These are phyloP conservation scores for Oreonectes daqikongensis DNA, from an alignment of 2,797 vertebrate genomes.

Conservation along the genomic window DNA sequence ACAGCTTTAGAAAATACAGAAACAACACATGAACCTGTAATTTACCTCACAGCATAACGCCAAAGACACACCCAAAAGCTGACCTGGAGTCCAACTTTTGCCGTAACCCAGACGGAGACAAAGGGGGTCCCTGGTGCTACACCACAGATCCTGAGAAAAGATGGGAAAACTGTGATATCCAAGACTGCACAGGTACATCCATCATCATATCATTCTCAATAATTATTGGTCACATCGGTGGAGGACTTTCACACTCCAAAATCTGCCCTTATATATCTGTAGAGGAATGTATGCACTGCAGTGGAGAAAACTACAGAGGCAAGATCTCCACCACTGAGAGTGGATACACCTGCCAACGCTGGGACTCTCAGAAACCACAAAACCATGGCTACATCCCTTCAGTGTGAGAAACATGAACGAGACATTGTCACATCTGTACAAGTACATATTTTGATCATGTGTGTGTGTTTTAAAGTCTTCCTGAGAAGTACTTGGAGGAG, in stretches of 20 bases:
- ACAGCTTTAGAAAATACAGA: background rate
- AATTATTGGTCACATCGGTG: background rate
- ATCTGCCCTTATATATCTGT: constrained; percentile 15
- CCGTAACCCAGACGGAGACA: constrained; percentile 87
- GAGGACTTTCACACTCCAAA: background rate
- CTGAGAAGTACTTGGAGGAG: constrained; percentile 86
- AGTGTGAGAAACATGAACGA: constrained; percentile 74
- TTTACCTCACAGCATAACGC: constrained; percentile 72
- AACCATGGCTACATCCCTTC: constrained; percentile 87
- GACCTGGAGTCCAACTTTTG: constrained; percentile 91
- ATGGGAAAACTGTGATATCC: constrained; percentile 84
- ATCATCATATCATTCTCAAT: background rate
- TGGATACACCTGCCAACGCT: constrained; percentile 85
- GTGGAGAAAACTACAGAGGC: constrained; percentile 89
- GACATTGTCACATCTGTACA: background rate
- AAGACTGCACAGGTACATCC: constrained; percentile 84
- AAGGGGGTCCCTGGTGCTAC: constrained; percentile 90
- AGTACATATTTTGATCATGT: background rate
- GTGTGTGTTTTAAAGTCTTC: constrained; percentile 75
- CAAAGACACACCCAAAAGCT: constrained; percentile 66
- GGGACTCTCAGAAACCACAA: constrained; percentile 88
- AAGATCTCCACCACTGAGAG: constrained; percentile 79
- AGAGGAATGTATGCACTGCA: constrained; percentile 94
- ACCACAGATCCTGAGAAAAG: constrained; percentile 78
- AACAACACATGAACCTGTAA: background rate